These are phyloP conservation scores for Cheilosia urbana DNA, from an alignment of 2,888 invertebrate genomes.

Conservation along the genomic window DNA sequence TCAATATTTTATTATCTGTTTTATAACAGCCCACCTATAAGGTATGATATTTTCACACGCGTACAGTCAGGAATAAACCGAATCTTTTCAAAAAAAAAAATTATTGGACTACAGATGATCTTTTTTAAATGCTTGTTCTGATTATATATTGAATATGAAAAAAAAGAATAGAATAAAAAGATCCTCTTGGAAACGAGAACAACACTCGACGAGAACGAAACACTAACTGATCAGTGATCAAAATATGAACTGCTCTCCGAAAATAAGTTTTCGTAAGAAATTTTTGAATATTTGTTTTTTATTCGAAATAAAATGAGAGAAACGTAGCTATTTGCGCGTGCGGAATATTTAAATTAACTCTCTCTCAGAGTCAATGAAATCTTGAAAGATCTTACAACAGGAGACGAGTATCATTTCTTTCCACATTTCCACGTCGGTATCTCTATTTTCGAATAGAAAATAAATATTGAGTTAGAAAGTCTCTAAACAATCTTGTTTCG, in stretches of 20 bases:
- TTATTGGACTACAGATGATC: conserved; percentile 25
- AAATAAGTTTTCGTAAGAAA: conserved; percentile 33
- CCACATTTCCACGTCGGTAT: neutral
- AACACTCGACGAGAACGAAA: conserved; percentile 84
- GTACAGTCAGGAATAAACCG: conserved; percentile 11
- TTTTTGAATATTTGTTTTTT: conserved; percentile 33
- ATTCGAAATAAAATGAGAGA: conserved; percentile 46
- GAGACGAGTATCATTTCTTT: conserved; percentile 13
- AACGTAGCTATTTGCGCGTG: conserved; percentile 25
- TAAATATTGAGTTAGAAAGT: conserved; percentile 3
- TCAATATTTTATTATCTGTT: conserved; percentile 6
- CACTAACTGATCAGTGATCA: conserved; percentile 83
- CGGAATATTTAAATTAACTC: neutral
- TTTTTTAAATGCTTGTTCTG: conserved; percentile 37
- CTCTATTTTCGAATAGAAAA: conserved; percentile 17
- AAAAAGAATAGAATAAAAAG: conserved; percentile 62
- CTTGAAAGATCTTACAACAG: conserved; percentile 19
- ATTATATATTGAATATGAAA: conserved; percentile 39
- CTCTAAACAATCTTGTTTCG: neutral
- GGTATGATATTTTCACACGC: conserved; percentile 37
- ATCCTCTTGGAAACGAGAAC: conserved; percentile 81
- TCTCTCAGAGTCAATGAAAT: conserved; percentile 37
- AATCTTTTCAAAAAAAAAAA: conserved; percentile 15
- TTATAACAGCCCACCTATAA: conserved; percentile 30
- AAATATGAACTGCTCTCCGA: conserved; percentile 36